A percentile compares a stretch with the other conserved stretches of the same genome.
phyloP scores from a whole-genome alignment of 2,888 invertebrate species.

The Drosophila kuntzei region DNA sequence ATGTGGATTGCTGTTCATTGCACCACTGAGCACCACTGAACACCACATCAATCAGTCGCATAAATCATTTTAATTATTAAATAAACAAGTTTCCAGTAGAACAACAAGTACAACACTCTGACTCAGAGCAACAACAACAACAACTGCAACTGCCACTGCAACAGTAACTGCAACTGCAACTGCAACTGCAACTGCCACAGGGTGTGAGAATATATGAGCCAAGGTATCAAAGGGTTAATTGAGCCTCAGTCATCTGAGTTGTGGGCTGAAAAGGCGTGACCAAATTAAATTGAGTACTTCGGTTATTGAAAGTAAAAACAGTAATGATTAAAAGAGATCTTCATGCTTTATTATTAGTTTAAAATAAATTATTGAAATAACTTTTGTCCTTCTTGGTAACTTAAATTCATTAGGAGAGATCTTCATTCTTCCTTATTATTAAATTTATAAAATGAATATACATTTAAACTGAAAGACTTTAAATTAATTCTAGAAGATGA shows the following conservation, averaged over 20 bases:
- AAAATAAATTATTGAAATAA: no score
- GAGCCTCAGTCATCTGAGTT: slow-evolving; percentile 35
- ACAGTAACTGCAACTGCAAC: slow-evolving; percentile 1
- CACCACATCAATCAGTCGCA: slow-evolving; percentile 76
- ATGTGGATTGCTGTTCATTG: slow-evolving; percentile 51
- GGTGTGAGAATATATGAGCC: slow-evolving; percentile 65
- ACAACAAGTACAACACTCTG: slow-evolving; percentile 41
- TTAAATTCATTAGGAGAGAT: no score
- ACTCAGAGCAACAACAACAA: slow-evolving; percentile 33
- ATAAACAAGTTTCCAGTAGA: slow-evolving; percentile 63
- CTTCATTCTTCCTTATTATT: no score
- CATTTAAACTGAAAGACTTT: no score
- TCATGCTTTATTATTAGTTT: no score
- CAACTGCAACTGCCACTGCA: neutral
- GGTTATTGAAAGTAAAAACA: neutral
- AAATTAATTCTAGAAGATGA: no score
- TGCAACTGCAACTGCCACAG: slow-evolving; percentile 13
- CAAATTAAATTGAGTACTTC: neutral
- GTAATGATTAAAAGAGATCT: neutral
- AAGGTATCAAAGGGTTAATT: slow-evolving; percentile 69
- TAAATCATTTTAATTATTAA: slow-evolving; percentile 81
- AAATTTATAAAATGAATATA: no score
- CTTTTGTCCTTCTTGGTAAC: no score
- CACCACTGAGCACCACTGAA: slow-evolving; percentile 15
- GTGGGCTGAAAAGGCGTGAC: slow-evolving; percentile 11